Percentiles rank a stretch among this genome's conserved stretches.
These are phyloP conservation scores for Drosophila phalerata DNA, from an alignment of 2,888 invertebrate species.

Conservation along the genomic window DNA sequence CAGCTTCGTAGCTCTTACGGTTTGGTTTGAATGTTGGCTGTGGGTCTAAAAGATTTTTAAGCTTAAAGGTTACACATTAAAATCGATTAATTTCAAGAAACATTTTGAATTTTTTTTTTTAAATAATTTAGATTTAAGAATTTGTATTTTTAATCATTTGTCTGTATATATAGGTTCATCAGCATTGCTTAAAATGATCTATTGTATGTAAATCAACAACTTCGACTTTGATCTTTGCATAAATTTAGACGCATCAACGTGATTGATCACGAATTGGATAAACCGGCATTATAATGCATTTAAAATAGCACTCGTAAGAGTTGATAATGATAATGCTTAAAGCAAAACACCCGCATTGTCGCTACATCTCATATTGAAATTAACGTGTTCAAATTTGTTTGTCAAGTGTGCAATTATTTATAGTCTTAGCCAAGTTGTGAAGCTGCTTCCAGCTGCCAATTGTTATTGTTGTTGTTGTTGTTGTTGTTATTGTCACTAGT, in stretches of 20 bases:
- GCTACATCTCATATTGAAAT: slow-evolving; percentile 11
- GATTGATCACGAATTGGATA: slow-evolving; percentile 29
- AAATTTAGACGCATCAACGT: not conserved
- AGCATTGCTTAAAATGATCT: slow-evolving; percentile 2
- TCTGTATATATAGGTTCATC: too few relatives aligned
- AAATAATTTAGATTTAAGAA: too few relatives aligned
- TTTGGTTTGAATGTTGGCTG: too few relatives aligned
- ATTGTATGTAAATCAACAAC: slow-evolving; percentile 40
- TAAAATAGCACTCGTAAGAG: slow-evolving; percentile 24
- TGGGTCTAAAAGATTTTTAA: too few relatives aligned
- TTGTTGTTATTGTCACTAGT: slow-evolving; percentile 35
- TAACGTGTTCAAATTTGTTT: slow-evolving; percentile 42
- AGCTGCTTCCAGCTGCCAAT: slow-evolving; percentile 32
- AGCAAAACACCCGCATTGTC: slow-evolving; percentile 43
- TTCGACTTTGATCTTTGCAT: slow-evolving; percentile 18
- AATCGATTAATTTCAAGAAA: too few relatives aligned
- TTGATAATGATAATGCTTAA: slow-evolving; percentile 54
- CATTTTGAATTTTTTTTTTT: too few relatives aligned
- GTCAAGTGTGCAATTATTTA: slow-evolving; percentile 72
- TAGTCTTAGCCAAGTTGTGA: slow-evolving; percentile 34
- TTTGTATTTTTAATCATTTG: not conserved
- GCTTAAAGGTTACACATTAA: too few relatives aligned
- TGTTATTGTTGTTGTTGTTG: slow-evolving; percentile 19
- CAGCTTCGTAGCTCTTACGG: too few relatives aligned
- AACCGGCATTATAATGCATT: slow-evolving; percentile 17